phyloP scores from a whole-genome alignment of 2,797 vertebrate species.

The Cryptoprocta ferox region DNA sequence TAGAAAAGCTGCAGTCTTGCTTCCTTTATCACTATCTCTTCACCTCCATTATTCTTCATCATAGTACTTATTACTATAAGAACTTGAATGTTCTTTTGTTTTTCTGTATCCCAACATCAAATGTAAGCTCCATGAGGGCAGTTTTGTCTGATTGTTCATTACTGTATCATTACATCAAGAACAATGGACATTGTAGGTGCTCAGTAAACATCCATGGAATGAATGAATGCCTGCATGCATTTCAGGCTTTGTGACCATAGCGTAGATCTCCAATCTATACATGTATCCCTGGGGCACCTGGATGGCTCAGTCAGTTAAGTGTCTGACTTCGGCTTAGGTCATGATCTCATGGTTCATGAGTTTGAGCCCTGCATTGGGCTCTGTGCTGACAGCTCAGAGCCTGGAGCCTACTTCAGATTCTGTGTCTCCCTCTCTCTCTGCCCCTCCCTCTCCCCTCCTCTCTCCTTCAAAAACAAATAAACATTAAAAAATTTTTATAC shows the following conservation, averaged over 20 bases:
- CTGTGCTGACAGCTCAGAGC: no score
- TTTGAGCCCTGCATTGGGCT: no score
- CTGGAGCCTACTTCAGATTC: no score
- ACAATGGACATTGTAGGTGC: background rate
- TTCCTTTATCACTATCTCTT: background rate
- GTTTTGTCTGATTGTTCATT: background rate
- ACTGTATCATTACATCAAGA: background rate
- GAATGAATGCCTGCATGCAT: background rate
- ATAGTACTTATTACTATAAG: background rate
- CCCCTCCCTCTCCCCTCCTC: no score
- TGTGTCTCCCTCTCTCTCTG: no score
- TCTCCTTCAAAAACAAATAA: no score
- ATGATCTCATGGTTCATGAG: no score
- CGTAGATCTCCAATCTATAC: background rate
- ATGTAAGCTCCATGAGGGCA: background rate
- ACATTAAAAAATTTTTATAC: background rate
- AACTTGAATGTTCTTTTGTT: background rate
- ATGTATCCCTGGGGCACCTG: background rate
- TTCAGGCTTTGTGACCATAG: background rate
- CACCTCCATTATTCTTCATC: background rate
- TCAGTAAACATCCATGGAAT: background rate
- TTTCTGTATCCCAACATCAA: background rate
- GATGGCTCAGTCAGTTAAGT: no score
- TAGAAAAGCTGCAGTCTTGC: background rate
- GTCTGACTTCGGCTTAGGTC: no score